phyloP scores from a whole-genome alignment of 2,797 vertebrate species.

The Mormyrus proboscirostris region DNA sequence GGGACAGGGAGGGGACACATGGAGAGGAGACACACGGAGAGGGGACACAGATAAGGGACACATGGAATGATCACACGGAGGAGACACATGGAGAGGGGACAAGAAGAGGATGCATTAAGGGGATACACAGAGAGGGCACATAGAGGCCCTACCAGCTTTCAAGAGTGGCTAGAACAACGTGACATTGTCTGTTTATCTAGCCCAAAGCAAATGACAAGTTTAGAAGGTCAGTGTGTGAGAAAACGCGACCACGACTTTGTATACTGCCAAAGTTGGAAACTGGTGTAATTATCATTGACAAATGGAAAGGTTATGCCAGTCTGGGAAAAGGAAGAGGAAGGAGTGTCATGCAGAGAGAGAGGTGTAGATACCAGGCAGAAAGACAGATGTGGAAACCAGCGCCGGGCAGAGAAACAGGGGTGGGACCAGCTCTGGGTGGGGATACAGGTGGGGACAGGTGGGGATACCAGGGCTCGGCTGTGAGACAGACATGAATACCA shows the following conservation, averaged over 20 bases:
- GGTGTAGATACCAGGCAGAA: not conserved
- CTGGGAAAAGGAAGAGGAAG: not conserved
- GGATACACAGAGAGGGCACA: not conserved
- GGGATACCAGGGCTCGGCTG: not conserved
- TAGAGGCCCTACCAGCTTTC: not conserved
- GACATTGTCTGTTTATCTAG: not conserved
- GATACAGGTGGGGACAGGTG: not conserved
- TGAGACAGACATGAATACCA: not conserved
- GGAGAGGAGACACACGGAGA: no score
- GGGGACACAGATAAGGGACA: not conserved
- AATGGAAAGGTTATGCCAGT: not conserved
- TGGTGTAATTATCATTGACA: not conserved
- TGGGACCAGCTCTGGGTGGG: no score
- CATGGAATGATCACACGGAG: no score
- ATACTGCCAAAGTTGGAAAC: not conserved
- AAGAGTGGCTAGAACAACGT: not conserved
- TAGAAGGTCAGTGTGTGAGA: not conserved
- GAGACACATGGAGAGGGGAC: not conserved
- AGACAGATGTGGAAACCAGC: no score
- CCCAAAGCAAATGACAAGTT: not conserved
- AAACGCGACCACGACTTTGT: not conserved
- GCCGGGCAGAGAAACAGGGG: no score
- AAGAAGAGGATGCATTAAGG: not conserved
- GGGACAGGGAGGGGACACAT: not conserved
- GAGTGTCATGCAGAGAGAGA: not conserved